Conservation (phyloP, 2,888 invertebrate species). For the Sycophila texana region DNA sequence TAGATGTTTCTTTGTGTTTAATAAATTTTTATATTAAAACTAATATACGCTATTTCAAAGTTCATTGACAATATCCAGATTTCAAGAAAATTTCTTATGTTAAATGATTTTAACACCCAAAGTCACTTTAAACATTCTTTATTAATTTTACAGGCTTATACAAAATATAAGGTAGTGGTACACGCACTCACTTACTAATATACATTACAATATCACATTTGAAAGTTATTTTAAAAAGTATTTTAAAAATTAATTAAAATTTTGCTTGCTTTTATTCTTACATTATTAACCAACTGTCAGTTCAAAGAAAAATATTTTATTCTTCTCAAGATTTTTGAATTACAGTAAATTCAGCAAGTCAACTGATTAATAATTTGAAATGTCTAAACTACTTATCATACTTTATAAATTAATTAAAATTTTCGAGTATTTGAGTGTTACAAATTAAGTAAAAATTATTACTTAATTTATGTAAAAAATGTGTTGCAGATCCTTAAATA, state of each 20-base stretch:
- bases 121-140: constrained; percentile 19
- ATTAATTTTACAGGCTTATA: constrained; percentile 33
- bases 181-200: neutral
- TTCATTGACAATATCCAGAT: constrained; percentile 30
- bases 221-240: constrained; percentile 8
- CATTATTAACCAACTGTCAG: neutral
- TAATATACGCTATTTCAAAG: constrained; percentile 14
- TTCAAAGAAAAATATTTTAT: too few species aligned
- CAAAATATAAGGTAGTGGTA: constrained; percentile 31
- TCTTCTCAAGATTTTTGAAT: too few species aligned
- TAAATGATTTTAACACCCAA: neutral
- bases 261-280: neutral
- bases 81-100: neutral
- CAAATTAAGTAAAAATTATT: too few species aligned
- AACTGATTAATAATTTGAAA: too few species aligned
- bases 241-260: neutral
- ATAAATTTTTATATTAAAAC: constrained; percentile 59
- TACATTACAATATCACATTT: constrained; percentile 37
- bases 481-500: neutral
- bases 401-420: too few species aligned
- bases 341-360: too few species aligned
- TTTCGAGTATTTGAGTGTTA: too few species aligned
- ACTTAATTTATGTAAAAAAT: too few species aligned
- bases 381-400: too few species aligned
- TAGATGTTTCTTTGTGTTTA: constrained; percentile 60